Evolutionary conservation across 1,140 invertebrate genomes (phyloP).

Genomic region (Nephila pilipes): DNA sequence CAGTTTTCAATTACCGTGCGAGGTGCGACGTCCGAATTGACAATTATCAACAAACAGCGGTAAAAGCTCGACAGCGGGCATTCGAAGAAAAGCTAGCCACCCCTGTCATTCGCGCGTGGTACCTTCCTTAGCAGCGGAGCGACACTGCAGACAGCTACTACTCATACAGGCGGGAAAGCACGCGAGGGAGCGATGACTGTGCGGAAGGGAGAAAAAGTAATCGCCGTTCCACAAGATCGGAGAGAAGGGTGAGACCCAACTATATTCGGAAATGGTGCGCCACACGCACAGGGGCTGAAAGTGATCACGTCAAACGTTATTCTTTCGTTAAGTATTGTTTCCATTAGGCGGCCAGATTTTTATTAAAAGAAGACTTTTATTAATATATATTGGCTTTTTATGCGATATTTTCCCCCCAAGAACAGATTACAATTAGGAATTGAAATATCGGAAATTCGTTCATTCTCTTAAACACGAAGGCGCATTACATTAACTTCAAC

Average conservation of each 20-base stretch:
- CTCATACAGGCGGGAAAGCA: slow-evolving; percentile 52
- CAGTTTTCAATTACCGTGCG: neutral
- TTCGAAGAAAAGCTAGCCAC: slow-evolving; percentile 40
- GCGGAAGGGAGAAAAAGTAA: neutral
- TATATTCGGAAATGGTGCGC: slow-evolving; percentile 48
- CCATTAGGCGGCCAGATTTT: too few relatives aligned
- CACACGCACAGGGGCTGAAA: neutral
- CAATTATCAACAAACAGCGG: slow-evolving; percentile 35
- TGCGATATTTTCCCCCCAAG: too few relatives aligned
- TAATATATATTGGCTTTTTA: too few relatives aligned
- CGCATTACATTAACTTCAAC: too few relatives aligned
- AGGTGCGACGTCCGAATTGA: neutral
- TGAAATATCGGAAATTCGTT: too few relatives aligned
- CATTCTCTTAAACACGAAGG: too few relatives aligned
- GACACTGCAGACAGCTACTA: slow-evolving; percentile 64
- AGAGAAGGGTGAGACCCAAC: neutral
- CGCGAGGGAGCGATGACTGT: slow-evolving; percentile 40
- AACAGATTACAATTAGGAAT: too few relatives aligned
- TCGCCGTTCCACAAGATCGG: slow-evolving; percentile 3
- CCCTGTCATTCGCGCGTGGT: slow-evolving; percentile 69
- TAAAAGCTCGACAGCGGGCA: slow-evolving; percentile 24
- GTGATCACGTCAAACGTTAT: neutral
- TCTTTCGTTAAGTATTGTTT: too few relatives aligned
- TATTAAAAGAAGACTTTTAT: too few relatives aligned
- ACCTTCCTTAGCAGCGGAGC: slow-evolving; percentile 65